A percentile compares a stretch with the other conserved stretches of the same genome.
Evolutionary conservation across 2,888 invertebrate genomes (phyloP).

Genomic region (Lepidochrysops patricia): DNA sequence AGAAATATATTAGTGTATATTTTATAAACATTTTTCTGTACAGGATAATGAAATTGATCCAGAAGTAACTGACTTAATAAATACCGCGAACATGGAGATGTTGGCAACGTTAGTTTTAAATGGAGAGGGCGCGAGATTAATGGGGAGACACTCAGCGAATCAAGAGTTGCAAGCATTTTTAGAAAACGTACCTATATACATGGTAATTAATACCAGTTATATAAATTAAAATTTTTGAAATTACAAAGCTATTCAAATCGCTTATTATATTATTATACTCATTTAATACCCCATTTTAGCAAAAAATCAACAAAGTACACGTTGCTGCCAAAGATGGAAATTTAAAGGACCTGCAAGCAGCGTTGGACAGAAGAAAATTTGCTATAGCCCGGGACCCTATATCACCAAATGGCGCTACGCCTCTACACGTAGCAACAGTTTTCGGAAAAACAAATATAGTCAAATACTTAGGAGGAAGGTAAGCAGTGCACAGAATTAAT

Average conservation of each 20-base stretch:
- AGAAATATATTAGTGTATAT: background rate
- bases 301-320: slow-evolving; percentile 92
- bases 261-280: background rate
- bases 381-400: slow-evolving; percentile 89
- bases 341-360: slow-evolving; percentile 87
- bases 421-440: slow-evolving; percentile 89
- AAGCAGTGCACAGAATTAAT: slow-evolving; percentile 14
- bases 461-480: slow-evolving; percentile 75
- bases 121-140: slow-evolving; percentile 87
- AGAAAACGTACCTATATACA: slow-evolving; percentile 89
- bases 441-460: slow-evolving; percentile 88
- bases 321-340: slow-evolving; percentile 89
- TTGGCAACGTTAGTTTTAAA: slow-evolving; percentile 91
- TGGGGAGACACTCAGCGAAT: slow-evolving; percentile 81
- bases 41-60: slow-evolving; percentile 75
- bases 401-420: slow-evolving; percentile 88
- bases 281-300: slow-evolving; percentile 63
- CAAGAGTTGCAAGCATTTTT: slow-evolving; percentile 90
- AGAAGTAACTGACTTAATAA: slow-evolving; percentile 79
- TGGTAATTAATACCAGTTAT: slow-evolving; percentile 72
- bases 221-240: no score
- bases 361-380: slow-evolving; percentile 91
- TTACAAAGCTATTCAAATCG: no score
- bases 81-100: slow-evolving; percentile 89
- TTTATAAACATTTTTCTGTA: slow-evolving; percentile 7